Evolutionary conservation across 2,888 invertebrate species (phyloP).

Genomic region (Bursaphelenchus okinawaensis): DNA sequence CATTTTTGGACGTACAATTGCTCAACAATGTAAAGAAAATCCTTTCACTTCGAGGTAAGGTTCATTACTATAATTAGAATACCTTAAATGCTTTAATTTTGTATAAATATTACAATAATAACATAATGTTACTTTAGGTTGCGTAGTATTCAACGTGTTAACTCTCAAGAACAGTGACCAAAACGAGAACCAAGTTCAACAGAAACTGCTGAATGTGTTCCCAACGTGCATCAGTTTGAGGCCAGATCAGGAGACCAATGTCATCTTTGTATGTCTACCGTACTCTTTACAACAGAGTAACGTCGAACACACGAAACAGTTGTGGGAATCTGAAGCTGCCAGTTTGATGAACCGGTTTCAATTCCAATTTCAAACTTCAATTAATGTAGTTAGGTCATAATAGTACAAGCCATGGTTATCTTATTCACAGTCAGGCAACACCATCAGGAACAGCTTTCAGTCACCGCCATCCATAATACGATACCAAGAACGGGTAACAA

Average conservation of each 20-base stretch:
- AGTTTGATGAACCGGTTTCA: background rate
- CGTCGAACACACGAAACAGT: background rate
- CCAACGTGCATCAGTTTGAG: slow-evolving; percentile 20
- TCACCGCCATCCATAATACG: too few species aligned
- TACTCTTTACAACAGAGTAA: slow-evolving; percentile 16
- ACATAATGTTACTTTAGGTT: too few species aligned
- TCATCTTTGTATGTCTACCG: slow-evolving; percentile 25
- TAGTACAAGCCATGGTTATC: too few species aligned
- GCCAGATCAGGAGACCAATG: slow-evolving; percentile 20
- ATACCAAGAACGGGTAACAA: too few species aligned
- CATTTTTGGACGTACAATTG: slow-evolving; percentile 26
- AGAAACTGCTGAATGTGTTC: slow-evolving; percentile 15
- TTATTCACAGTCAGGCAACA: too few species aligned
- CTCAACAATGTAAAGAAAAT: slow-evolving; percentile 19
- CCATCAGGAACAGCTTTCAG: too few species aligned
- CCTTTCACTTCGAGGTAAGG: background rate
- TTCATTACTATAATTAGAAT: too few species aligned
- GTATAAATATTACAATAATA: too few species aligned
- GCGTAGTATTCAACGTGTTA: slow-evolving; percentile 23
- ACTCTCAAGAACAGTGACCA: slow-evolving; percentile 13
- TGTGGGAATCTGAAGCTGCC: slow-evolving; percentile 3
- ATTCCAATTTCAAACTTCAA: background rate
- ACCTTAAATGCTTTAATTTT: background rate
- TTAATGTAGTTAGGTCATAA: too few species aligned
- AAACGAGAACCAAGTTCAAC: slow-evolving; percentile 13